Evolutionary conservation across 2,888 invertebrate species (phyloP).

Genomic region (Cryptus armator): DNA sequence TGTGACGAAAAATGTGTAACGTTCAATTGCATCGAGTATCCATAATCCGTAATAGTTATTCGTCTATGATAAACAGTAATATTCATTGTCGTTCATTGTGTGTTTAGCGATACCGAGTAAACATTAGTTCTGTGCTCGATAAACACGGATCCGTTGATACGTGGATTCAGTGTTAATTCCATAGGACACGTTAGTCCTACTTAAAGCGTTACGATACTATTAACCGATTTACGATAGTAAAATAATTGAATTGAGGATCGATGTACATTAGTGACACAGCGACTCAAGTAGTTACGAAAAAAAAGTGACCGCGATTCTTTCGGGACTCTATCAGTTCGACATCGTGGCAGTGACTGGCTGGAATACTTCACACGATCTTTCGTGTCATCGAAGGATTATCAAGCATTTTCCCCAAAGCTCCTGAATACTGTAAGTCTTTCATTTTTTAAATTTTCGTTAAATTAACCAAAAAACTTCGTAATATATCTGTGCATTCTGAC

Average conservation of each 20-base stretch:
- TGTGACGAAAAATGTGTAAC: slow-evolving; percentile 16
- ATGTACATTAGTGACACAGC: not conserved
- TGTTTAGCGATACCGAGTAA: not conserved
- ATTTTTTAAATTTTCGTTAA: not conserved
- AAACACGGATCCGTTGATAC: not conserved
- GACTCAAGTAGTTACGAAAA: not conserved
- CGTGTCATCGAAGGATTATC: slow-evolving; percentile 41
- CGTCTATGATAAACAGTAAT: not conserved
- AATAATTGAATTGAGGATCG: not conserved
- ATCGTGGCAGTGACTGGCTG: slow-evolving; percentile 18
- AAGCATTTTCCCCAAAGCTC: not conserved
- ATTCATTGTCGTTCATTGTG: not conserved
- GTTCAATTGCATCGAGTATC: not conserved
- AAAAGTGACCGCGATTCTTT: not conserved
- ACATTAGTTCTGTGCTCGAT: not conserved
- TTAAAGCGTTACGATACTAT: not conserved
- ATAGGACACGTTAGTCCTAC: not conserved
- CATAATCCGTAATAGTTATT: not conserved
- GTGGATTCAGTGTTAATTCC: not conserved
- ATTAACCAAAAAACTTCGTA: not conserved
- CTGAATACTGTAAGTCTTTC: slow-evolving; percentile 18
- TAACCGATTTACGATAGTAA: not conserved
- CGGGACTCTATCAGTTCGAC: slow-evolving; percentile 3
- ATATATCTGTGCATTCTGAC: too few relatives aligned
- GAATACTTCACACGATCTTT: slow-evolving; percentile 14